These are phyloP conservation scores for Drosophila atroscutellata DNA, from an alignment of 2,888 invertebrate genomes.

Conservation along the genomic window DNA sequence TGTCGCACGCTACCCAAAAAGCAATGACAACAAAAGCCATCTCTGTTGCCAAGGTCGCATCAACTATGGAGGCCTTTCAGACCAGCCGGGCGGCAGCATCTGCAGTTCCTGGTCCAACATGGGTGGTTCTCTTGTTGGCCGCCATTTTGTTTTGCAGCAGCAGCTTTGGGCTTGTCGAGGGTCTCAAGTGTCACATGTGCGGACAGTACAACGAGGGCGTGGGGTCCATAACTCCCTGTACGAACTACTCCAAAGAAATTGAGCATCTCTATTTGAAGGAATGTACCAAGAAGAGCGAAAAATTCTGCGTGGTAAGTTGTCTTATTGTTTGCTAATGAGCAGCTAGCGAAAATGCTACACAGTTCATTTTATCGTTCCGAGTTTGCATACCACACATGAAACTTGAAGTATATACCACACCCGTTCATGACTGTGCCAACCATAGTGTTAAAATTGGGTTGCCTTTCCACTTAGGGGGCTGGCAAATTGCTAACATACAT, in stretches of 20 bases:
- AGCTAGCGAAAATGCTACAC: not conserved
- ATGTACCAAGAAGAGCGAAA: conserved; percentile 87
- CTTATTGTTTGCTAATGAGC: not conserved
- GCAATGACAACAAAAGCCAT: conserved; percentile 58
- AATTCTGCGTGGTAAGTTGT: conserved; percentile 92
- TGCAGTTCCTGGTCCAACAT: conserved; percentile 45
- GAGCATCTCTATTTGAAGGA: conserved; percentile 90
- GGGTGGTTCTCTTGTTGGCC: conserved; percentile 51
- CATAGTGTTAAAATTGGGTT: not conserved
- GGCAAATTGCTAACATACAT: not conserved
- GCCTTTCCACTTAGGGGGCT: not conserved
- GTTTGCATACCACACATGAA: not conserved
- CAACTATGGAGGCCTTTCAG: conserved; percentile 35
- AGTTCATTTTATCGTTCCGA: not conserved
- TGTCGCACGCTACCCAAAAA: conserved; percentile 59
- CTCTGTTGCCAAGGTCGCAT: conserved; percentile 33
- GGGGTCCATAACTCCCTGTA: conserved; percentile 93
- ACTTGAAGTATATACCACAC: not conserved
- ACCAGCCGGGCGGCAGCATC: conserved; percentile 29
- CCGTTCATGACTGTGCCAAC: not conserved
- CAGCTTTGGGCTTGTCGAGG: conserved; percentile 77
- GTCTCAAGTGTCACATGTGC: conserved; percentile 90
- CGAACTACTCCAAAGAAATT: conserved; percentile 88
- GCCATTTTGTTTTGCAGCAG: conserved; percentile 75
- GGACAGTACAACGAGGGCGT: conserved; percentile 94